Evolutionary conservation across 2,888 invertebrate genomes (phyloP), one percentile per base, ranked within the genome.

Genomic region (Opisthograptis luteolata): DNA sequence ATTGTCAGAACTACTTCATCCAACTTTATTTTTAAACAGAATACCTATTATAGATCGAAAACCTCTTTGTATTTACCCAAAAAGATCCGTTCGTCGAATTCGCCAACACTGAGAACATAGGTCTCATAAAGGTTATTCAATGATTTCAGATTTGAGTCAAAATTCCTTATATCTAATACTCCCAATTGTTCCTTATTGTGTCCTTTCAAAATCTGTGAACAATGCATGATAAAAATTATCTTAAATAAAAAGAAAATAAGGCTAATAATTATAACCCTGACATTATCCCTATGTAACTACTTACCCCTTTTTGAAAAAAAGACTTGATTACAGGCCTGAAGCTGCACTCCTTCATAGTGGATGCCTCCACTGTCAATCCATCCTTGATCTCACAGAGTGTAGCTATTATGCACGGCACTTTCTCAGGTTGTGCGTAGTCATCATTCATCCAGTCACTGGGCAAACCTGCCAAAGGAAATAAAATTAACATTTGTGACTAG

Each of bases 81-180:
- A 87, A 99, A 97, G 82, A 99, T 96, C 73, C 98, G 93, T 84
- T 99, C 99, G 81, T 99, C 99, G 82, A 99, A 96, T 81, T 98
- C 98, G 0, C 98, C 98, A 53, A 96, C 95, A 77, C 94, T 96
- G 25, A 98, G 88, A 14, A 99, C 96, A 81, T 96, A 96, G 41
- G 96, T 95, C 77, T 98, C 98, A 80, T 99, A 99, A 7, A 94
- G 91, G 78, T 95, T 96, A 64, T 96, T 96, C 25, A 98, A 89
- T 63, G 95, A 94, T 87, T 96, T 97, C 20, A 95, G 93, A 87
- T 98, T 99, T 10, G 91, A 88, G 66, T 98, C 98, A 87, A 98
- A 98, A 72, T 94, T 93, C 8, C 92, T 92, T 17, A 94, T 88
- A 58, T 97, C 96, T 62, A 98, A 87, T 20, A 98, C 87, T 13